Evolutionary conservation across 2,888 invertebrate species (phyloP), one percentile per base, ranked within the genome.

Genomic region (Minunthozetes semirufus): DNA sequence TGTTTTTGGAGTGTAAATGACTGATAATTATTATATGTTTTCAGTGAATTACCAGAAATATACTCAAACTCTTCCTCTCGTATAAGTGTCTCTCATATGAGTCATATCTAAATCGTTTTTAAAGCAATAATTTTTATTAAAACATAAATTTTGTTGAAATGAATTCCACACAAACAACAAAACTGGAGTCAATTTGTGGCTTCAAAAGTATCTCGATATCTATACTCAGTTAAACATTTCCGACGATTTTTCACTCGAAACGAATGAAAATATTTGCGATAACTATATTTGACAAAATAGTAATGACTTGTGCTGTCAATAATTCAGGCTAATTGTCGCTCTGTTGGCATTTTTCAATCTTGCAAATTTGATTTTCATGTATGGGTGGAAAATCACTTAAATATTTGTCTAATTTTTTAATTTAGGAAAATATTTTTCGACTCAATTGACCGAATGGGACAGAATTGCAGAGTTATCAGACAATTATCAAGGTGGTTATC

Each of bases 101-200:
- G n/a, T 33, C 33, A 33, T 33, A 48, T 48, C 17, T 15, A 15
- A 48, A 48, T 48, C 46, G 46, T 17, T 53, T 53, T 53, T 4
- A 53, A n/a, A n/a, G 53, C 53, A 53, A 53, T 53, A n/a, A 53
- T 53, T 53, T n/a, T 53, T 53, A 53, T 53, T 53, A 53, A 53
- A n/a, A 19, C 53, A 53, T 53, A 53, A 53, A 53, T 53, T 53
- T 48, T 48, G 46, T 48, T 48, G 13, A 15, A 48, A 48, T n/a
- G n/a, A n/a, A 19, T 19, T 53, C 15, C 11, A 53, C 15, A 17
- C 4, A 48, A 17, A 53, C 53, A n/a, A n/a, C 15, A 53, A 53
- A 53, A 33, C 33, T 8, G 33, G 33, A 33, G 33, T 33, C 33
- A 33, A 33, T 33, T 33, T 33, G 33, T 33, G 33, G 33, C 33